These are phyloP conservation scores for Trichogramma dendrolimi DNA, from an alignment of 2,888 invertebrate species.

Conservation along the genomic window DNA sequence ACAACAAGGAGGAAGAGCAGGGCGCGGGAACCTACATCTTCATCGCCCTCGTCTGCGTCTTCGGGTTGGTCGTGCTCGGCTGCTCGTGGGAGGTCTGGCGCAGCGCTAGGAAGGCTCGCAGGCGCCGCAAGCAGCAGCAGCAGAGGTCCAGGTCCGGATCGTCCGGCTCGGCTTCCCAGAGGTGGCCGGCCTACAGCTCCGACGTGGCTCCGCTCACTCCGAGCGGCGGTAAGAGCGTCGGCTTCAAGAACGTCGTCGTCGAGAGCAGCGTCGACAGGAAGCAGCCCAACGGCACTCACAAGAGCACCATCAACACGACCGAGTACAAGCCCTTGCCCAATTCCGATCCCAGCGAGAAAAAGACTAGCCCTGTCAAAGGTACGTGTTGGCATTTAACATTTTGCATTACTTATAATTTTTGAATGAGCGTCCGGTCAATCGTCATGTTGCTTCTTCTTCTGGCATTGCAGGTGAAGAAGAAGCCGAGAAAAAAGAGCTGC, in stretches of 20 bases:
- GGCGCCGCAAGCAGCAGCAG: slow-evolving; percentile 34
- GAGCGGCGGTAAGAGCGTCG: slow-evolving; percentile 38
- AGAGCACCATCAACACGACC: slow-evolving; percentile 33
- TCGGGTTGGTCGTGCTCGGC: slow-evolving; percentile 66
- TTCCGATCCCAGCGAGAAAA: slow-evolving; percentile 44
- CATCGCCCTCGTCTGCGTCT: slow-evolving; percentile 71
- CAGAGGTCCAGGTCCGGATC: slow-evolving; percentile 30
- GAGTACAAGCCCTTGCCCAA: slow-evolving; percentile 48
- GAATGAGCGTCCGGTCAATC: neutral
- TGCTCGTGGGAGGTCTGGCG: slow-evolving; percentile 65
- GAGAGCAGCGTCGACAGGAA: slow-evolving; percentile 40
- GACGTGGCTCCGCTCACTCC: slow-evolving; percentile 4
- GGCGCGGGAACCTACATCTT: slow-evolving; percentile 74
- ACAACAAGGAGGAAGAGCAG: slow-evolving; percentile 73
- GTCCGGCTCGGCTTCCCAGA: slow-evolving; percentile 36
- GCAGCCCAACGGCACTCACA: slow-evolving; percentile 49
- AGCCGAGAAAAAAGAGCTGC: slow-evolving; percentile 50
- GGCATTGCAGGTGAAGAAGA: slow-evolving; percentile 46
- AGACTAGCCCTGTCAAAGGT: slow-evolving; percentile 47
- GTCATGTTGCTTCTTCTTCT: neutral
- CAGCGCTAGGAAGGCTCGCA: slow-evolving; percentile 45
- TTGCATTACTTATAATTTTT: neutral
- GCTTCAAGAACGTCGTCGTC: slow-evolving; percentile 42
- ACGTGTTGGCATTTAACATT: slow-evolving; percentile 16
- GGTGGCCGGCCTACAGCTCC: slow-evolving; percentile 38